A percentile compares a stretch with the other conserved stretches of the same genome.
Evolutionary conservation across 2,888 invertebrate genomes (phyloP).

Genomic region (Leucophenga maculata): DNA sequence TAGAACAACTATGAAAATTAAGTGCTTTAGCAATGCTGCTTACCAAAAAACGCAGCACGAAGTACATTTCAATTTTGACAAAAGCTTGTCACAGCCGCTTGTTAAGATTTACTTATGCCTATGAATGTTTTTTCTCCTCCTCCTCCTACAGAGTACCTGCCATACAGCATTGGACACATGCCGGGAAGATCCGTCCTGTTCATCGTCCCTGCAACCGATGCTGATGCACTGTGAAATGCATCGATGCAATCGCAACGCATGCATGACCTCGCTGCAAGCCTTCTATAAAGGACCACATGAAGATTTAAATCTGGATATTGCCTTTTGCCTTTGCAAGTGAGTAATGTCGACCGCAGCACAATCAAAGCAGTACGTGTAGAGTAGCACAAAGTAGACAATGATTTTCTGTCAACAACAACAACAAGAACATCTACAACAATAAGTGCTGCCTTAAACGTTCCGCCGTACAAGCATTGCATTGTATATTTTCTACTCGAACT

Average conservation of each 20-base stretch:
- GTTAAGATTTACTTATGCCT: conserved; percentile 2
- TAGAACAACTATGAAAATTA: conserved; percentile 25
- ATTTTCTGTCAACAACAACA: conserved; percentile 22
- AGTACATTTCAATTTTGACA: conserved; percentile 1
- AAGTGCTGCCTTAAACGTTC: conserved; percentile 4
- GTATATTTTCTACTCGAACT: no score
- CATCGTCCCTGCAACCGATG: conserved; percentile 85
- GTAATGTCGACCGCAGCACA: conserved; percentile 64
- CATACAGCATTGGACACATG: conserved; percentile 87
- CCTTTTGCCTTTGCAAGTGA: conserved; percentile 95
- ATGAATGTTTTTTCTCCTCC: no score
- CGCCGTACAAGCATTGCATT: no score
- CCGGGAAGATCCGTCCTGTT: conserved; percentile 87
- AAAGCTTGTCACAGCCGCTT: neutral
- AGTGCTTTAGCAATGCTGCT: conserved; percentile 17
- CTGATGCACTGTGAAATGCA: conserved; percentile 85
- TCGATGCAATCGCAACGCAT: conserved; percentile 87
- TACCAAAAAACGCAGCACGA: conserved; percentile 13
- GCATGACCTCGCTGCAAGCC: conserved; percentile 88
- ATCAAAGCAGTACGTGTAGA: no score
- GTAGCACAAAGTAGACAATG: neutral
- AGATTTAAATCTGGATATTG: conserved; percentile 89
- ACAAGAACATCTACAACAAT: conserved; percentile 23
- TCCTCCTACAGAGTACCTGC: conserved; percentile 81
- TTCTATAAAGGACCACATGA: conserved; percentile 88